These are phyloP conservation scores for Clistopyga incitator DNA, from an alignment of 2,888 invertebrate species.

Conservation along the genomic window DNA sequence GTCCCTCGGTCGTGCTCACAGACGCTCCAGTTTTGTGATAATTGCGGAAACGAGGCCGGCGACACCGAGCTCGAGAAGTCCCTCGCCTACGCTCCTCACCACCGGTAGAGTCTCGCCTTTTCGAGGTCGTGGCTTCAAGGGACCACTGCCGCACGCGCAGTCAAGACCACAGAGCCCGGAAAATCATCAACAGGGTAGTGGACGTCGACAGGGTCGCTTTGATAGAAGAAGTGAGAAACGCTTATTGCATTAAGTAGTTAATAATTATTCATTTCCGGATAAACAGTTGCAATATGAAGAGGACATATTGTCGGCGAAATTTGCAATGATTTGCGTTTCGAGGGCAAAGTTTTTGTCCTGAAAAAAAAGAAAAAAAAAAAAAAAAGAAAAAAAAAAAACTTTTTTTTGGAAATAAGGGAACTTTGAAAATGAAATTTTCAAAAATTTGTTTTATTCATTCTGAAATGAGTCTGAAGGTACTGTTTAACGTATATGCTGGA, in stretches of 20 bases:
- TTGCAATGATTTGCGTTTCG: too few relatives aligned
- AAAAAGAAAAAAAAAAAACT: too few relatives aligned
- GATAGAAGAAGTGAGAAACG: slow-evolving; percentile 74
- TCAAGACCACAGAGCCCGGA: slow-evolving; percentile 86
- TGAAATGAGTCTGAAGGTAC: too few relatives aligned
- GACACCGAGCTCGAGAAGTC: slow-evolving; percentile 84
- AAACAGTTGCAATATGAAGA: too few relatives aligned
- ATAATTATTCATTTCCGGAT: too few relatives aligned
- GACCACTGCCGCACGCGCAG: slow-evolving; percentile 82
- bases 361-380: too few relatives aligned
- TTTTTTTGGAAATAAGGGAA: too few relatives aligned
- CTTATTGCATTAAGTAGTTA: not conserved
- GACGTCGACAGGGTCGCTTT: slow-evolving; percentile 62
- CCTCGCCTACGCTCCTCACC: slow-evolving; percentile 81
- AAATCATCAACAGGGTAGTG: slow-evolving; percentile 52
- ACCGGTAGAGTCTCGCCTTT: slow-evolving; percentile 87
- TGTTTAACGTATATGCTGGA: too few relatives aligned
- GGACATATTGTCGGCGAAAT: too few relatives aligned
- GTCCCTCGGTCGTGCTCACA: slow-evolving; percentile 86
- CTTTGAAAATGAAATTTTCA: too few relatives aligned
- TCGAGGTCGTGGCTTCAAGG: slow-evolving; percentile 86
- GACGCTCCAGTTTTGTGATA: slow-evolving; percentile 89
- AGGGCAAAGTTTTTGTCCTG: too few relatives aligned
- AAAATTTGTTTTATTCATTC: too few relatives aligned
- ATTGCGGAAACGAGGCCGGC: slow-evolving; percentile 86